Evolutionary conservation across 2,888 invertebrate genomes (phyloP), one percentile per base, ranked within the genome.

Genomic region (Pseudoips prasinana): DNA sequence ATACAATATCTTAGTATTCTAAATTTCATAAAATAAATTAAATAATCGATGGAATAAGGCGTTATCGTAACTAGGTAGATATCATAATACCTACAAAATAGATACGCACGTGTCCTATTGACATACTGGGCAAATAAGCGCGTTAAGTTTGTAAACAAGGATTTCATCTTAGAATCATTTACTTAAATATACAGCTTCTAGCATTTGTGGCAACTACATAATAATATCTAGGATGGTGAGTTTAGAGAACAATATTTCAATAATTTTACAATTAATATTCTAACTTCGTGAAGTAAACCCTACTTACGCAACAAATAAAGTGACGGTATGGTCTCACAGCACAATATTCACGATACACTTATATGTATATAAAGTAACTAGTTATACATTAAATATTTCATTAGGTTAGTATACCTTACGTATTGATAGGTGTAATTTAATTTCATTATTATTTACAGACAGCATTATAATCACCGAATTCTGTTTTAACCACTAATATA

Each of bases 241-340:
- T 44, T 33, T 40, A 51, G 30, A 57, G 58, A 47, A 50, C 39
- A 42, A 39, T 57, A 39, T 40, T 28, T 55, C 14, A 32, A 34
- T 51, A 58, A 39, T 48, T 32, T 39, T 46, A 55, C 39, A 52
- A 50, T 14, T 14, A 14, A 42, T 50, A 54, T 33, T 49, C 53
- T 49, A 61, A 41, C 39, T 30, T 45, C 40, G 39, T 56, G 43
- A 48, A 50, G 37, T 53, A 42, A 46, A 29, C 27, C 40, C 53
- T 64, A 63, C 49, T 58, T 60, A 64, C 33, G 68, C 66, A 69
- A 64, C 50, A 48, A 46, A 64, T 59, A 52, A 47, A 46, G 56
- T 71, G 69, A 64, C 67, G 62, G 60, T 62, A 70, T 67, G 62
- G 55, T 69, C 60, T 73, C 73, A 73, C 73, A 73, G 73, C 71